A percentile compares a stretch with the other conserved stretches of the same genome.
Conservation (phyloP, 2,888 invertebrate genomes). For the Cryptus armator region DNA sequence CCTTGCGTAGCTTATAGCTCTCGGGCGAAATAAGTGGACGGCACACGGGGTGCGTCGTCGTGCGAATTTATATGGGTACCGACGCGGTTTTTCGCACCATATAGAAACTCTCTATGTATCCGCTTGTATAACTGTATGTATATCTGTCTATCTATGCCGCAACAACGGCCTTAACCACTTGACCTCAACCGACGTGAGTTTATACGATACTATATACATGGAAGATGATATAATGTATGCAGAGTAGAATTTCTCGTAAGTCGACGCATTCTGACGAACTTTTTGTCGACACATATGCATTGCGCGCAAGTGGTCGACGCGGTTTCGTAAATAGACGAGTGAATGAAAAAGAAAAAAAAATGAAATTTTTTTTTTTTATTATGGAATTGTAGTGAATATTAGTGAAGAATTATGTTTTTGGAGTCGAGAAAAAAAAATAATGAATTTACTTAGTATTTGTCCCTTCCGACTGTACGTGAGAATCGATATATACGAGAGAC, state of each 20-base stretch:
- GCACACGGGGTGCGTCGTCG: conserved; percentile 36
- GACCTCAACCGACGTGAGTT: conserved; percentile 52
- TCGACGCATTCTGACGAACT: background rate
- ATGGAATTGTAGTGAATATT: too few species aligned
- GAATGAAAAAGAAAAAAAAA: too few species aligned
- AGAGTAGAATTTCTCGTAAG: conserved; percentile 30
- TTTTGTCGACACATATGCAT: background rate
- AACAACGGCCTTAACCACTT: conserved; percentile 61
- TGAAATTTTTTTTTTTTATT: too few species aligned
- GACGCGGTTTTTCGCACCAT: conserved; percentile 1
- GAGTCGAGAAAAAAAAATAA: too few species aligned
- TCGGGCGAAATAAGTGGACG: conserved; percentile 61
- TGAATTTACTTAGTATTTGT: too few species aligned
- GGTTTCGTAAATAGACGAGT: background rate
- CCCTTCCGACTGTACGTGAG: too few species aligned
- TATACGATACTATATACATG: conserved; percentile 34
- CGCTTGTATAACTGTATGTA: background rate
- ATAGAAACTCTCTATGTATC: background rate
- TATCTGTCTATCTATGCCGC: conserved; percentile 5
- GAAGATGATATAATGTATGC: conserved; percentile 34
- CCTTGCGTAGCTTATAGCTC: conserved; percentile 57
- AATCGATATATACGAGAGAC: background rate
- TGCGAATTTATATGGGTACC: conserved; percentile 26
- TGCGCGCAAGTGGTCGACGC: background rate
- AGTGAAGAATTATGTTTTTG: too few species aligned